Percentiles rank a stretch among this genome's conserved stretches.
These are phyloP conservation scores for Fopius arisanus DNA, from an alignment of 1,140 invertebrate genomes.

Conservation along the genomic window DNA sequence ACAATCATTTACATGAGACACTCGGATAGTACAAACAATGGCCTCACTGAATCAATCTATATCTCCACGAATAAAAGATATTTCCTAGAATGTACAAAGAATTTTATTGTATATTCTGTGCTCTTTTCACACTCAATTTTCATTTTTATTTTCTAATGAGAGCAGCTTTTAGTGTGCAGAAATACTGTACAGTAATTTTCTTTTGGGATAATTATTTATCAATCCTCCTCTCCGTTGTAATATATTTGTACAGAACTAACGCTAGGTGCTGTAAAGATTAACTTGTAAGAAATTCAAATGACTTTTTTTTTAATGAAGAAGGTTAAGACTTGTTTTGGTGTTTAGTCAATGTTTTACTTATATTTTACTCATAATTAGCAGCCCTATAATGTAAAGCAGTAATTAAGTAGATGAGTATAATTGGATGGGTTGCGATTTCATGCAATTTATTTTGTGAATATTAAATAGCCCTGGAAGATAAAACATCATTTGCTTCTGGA, in stretches of 20 bases:
- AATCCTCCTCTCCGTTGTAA: not conserved
- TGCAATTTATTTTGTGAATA: too few relatives aligned
- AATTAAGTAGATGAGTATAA: not conserved
- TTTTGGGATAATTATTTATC: not conserved
- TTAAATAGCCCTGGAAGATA: too few relatives aligned
- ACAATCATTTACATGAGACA: constrained; percentile 21
- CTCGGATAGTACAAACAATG: constrained; percentile 26
- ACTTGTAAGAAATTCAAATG: not conserved
- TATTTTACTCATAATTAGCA: not conserved
- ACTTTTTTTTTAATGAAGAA: not conserved
- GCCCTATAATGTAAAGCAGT: not conserved
- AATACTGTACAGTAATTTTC: not conserved
- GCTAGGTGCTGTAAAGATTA: not conserved
- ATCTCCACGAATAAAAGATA: not conserved
- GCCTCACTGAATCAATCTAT: constrained; percentile 16
- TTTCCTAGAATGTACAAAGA: constrained; percentile 11
- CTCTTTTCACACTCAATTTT: not conserved
- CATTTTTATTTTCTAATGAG: not conserved
- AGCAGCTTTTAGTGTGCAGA: constrained; percentile 7
- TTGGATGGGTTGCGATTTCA: not conserved
- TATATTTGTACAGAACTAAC: constrained; percentile 1
- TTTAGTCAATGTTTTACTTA: not conserved
- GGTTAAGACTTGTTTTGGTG: not conserved
- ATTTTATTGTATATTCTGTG: not conserved
- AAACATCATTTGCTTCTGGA: too few relatives aligned